Conservation (phyloP, 2,113 vertebrate species). For the Nerophis ophidion region DNA sequence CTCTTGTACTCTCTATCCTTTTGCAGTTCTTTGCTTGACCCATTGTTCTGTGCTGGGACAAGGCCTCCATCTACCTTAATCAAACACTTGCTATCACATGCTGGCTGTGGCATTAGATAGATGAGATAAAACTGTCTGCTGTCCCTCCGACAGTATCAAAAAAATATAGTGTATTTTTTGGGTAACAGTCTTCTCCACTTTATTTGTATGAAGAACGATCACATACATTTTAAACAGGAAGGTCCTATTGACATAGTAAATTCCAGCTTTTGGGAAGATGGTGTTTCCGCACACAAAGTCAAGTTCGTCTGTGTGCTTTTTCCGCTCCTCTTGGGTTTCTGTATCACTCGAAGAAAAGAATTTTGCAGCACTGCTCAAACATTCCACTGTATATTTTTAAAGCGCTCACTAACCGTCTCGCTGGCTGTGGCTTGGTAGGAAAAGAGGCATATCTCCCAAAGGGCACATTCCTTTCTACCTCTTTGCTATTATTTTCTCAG, state of each 20-base stretch:
- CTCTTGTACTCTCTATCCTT: not conserved
- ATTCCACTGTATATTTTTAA: constrained; percentile 68
- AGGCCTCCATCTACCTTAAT: not conserved
- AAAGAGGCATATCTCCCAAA: constrained; percentile 48
- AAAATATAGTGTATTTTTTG: constrained; percentile 4
- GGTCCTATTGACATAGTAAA: constrained; percentile 60
- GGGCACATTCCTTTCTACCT: constrained; percentile 46
- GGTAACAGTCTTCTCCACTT: not conserved
- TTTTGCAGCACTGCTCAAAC: constrained; percentile 63
- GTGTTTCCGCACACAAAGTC: constrained; percentile 33
- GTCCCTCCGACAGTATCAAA: constrained; percentile 4
- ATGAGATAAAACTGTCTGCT: not conserved
- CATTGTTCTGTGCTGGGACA: not conserved
- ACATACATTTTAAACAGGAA: constrained; percentile 56
- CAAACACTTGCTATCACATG: not conserved
- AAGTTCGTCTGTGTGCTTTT: constrained; percentile 24
- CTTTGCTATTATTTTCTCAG: constrained; percentile 44
- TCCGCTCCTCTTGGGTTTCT: constrained; percentile 28
- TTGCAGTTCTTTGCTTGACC: not conserved
- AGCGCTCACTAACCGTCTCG: constrained; percentile 37
- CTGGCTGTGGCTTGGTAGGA: constrained; percentile 52
- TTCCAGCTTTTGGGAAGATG: constrained; percentile 54
- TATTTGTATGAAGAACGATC: constrained; percentile 10
- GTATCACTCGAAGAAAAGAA: constrained; percentile 55
- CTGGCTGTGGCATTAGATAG: constrained; percentile 1